Conservation (phyloP, 2,113 vertebrate genomes). For the Oostethus manadensis region DNA sequence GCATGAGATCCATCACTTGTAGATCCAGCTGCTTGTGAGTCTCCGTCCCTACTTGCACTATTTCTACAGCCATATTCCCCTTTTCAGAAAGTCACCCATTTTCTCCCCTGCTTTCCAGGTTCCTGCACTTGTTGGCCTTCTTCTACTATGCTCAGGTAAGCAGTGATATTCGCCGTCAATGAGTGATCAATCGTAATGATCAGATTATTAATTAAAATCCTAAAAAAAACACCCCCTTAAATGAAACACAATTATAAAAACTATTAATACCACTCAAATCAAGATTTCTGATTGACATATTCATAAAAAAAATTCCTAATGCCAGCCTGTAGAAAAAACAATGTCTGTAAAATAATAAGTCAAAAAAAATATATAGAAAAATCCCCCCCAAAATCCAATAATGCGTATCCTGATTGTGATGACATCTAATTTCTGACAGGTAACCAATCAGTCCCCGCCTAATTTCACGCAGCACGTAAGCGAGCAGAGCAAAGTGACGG, state of each 20-base stretch:
- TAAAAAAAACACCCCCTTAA: no score
- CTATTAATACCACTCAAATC: no score
- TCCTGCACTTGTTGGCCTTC: constrained; percentile 88
- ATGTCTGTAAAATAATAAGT: no score
- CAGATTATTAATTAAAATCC: no score
- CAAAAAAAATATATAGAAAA: no score
- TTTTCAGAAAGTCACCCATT: not conserved
- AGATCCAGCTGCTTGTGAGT: not conserved
- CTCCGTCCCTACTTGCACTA: not conserved
- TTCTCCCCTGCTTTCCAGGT: constrained; percentile 69
- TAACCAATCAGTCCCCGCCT: constrained; percentile 99
- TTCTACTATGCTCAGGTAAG: constrained; percentile 95
- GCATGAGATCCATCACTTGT: not conserved
- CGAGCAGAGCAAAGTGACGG: constrained; percentile 98
- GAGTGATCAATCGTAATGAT: not conserved
- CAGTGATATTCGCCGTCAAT: not conserved
- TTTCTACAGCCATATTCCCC: not conserved
- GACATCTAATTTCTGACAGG: constrained; percentile 96
- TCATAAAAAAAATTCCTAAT: no score
- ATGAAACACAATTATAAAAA: no score
- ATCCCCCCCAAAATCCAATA: no score
- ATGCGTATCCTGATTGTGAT: constrained; percentile 56
- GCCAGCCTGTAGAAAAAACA: no score
- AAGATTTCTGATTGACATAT: no score
- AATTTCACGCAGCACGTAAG: constrained; percentile 99